Evolutionary conservation across 2,797 vertebrate genomes (phyloP).

Genomic region (Peromyscus attwateri): DNA sequence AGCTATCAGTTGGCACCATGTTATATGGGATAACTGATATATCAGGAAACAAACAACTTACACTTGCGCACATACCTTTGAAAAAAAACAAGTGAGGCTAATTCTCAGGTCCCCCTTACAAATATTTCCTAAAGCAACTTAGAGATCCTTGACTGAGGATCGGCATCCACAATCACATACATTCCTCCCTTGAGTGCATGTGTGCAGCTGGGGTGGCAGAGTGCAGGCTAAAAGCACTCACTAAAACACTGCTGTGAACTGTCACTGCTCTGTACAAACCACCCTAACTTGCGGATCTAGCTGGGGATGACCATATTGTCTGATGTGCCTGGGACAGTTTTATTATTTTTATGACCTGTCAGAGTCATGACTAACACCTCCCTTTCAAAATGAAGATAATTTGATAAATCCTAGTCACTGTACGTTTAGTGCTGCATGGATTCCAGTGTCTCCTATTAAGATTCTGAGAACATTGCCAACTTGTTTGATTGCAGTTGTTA

Average conservation of each 20-base stretch:
- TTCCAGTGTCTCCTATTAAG: neutral
- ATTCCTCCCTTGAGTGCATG: neutral
- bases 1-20: neutral
- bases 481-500: constrained; percentile 18
- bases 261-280: neutral
- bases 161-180: neutral
- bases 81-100: constrained; percentile 26
- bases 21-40: neutral
- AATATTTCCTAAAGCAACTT: neutral
- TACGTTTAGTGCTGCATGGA: neutral
- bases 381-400: neutral
- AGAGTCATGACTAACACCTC: neutral
- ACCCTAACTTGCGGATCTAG: neutral
- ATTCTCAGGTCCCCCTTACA: neutral
- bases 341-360: neutral
- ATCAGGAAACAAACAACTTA: neutral
- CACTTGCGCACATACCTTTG: neutral
- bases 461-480: neutral
- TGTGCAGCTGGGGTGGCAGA: neutral
- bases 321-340: neutral
- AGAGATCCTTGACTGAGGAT: neutral
- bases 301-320: neutral
- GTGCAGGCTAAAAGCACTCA: neutral
- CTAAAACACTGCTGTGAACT: neutral
- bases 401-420: neutral